These are phyloP conservation scores for Hirtodrosophila duncani DNA, from an alignment of 2,888 invertebrate genomes.

Conservation along the genomic window DNA sequence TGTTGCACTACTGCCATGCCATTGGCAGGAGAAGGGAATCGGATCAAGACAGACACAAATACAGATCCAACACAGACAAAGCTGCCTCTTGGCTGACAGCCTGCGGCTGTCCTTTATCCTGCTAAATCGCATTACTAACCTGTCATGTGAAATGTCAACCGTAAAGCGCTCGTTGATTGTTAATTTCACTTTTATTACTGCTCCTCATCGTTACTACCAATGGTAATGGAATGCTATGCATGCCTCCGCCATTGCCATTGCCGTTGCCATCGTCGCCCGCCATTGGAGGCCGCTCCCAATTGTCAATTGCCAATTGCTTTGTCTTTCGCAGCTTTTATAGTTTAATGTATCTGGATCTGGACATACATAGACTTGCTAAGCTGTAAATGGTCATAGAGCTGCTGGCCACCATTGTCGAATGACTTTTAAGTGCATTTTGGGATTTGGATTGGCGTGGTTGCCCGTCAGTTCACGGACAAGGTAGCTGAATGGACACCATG, in stretches of 20 bases:
- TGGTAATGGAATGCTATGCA: too few species aligned
- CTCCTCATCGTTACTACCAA: constrained; percentile 24
- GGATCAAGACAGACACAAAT: background rate
- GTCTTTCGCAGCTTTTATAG: constrained; percentile 27
- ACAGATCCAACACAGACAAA: constrained; percentile 1
- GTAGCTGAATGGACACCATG: too few species aligned
- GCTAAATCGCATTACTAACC: constrained; percentile 75
- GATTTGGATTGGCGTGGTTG: constrained; percentile 1
- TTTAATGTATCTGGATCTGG: constrained; percentile 12
- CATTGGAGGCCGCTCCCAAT: constrained; percentile 18
- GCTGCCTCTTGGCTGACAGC: constrained; percentile 17
- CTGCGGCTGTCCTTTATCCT: constrained; percentile 72
- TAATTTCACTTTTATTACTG: constrained; percentile 72
- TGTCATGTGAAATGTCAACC: constrained; percentile 76
- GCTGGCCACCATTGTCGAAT: constrained; percentile 15
- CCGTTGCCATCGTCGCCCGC: constrained; percentile 14
- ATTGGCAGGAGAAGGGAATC: constrained; percentile 4
- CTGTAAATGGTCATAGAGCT: constrained; percentile 39
- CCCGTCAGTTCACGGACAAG: too few species aligned
- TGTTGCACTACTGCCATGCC: constrained; percentile 33
- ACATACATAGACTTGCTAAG: constrained; percentile 22
- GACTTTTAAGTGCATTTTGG: constrained; percentile 27
- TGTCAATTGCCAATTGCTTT: constrained; percentile 41
- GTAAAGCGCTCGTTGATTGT: constrained; percentile 75
- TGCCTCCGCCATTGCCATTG: constrained; percentile 8